Evolutionary conservation across 2,888 invertebrate genomes (phyloP).

Genomic region (Polydrusus pterygomalis): DNA sequence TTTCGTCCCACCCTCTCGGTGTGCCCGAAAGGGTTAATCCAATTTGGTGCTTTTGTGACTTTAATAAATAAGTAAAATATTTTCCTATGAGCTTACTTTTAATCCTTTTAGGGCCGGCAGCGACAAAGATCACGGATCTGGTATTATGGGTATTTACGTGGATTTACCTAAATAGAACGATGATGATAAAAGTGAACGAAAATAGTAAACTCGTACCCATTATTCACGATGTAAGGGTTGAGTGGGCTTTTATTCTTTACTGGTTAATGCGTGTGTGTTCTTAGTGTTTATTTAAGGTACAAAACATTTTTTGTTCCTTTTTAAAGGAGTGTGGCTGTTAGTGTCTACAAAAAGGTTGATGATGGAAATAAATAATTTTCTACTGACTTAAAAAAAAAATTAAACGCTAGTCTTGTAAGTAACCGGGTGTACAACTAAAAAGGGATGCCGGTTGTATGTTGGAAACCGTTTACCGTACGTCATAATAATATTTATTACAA

Average conservation of each 20-base stretch:
- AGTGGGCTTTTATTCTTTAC: slow-evolving; percentile 36
- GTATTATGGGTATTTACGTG: slow-evolving; percentile 51
- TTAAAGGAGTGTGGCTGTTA: background rate
- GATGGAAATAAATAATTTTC: too few species aligned
- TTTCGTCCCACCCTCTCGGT: slow-evolving; percentile 28
- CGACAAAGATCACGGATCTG: slow-evolving; percentile 49
- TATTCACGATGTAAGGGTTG: slow-evolving; percentile 48
- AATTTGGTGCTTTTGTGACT: slow-evolving; percentile 52
- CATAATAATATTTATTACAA: too few species aligned
- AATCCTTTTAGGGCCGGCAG: slow-evolving; percentile 50
- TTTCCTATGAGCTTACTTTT: slow-evolving; percentile 50
- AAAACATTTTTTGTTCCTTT: slow-evolving; percentile 10
- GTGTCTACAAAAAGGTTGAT: background rate
- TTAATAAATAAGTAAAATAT: slow-evolving; percentile 55
- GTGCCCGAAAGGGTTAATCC: slow-evolving; percentile 47
- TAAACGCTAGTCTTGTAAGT: too few species aligned
- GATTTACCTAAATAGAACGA: slow-evolving; percentile 52
- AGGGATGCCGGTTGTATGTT: too few species aligned
- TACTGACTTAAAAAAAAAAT: too few species aligned
- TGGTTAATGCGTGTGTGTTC: slow-evolving; percentile 27
- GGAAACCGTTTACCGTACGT: too few species aligned
- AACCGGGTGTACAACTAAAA: too few species aligned
- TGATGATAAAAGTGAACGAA: slow-evolving; percentile 48
- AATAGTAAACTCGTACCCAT: slow-evolving; percentile 43
- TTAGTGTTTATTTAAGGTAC: slow-evolving; percentile 44